Percentiles rank a stretch among this genome's conserved stretches.
Conservation (phyloP, 2,113 vertebrate genomes). For the rat (Rattus norvegicus) region GRCr8 NC_086030.1:36736501-36737000, state of each 20-base stretch:
- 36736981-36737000: accelerated
- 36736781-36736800: slow-evolving; percentile 78
- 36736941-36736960: neutral
- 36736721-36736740: slow-evolving; percentile 68
- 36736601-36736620: accelerated
- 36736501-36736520: no score
- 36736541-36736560: no score
- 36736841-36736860: slow-evolving; percentile 72
- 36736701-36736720: neutral
- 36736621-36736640: neutral
- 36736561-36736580: neutral
- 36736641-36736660: accelerated
- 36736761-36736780: slow-evolving; percentile 79
- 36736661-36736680: accelerated
- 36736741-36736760: slow-evolving; percentile 80
- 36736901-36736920: neutral
- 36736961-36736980: accelerated
- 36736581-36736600: neutral
- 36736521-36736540: no score
- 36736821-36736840: slow-evolving; percentile 44
- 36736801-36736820: slow-evolving; percentile 73
- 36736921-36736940: neutral
- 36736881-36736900: slow-evolving; percentile 58
- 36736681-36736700: accelerated
- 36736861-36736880: slow-evolving; percentile 69